These are phyloP conservation scores for Balanococcus diminutus DNA, from an alignment of 2,888 invertebrate species.

Conservation along the genomic window DNA sequence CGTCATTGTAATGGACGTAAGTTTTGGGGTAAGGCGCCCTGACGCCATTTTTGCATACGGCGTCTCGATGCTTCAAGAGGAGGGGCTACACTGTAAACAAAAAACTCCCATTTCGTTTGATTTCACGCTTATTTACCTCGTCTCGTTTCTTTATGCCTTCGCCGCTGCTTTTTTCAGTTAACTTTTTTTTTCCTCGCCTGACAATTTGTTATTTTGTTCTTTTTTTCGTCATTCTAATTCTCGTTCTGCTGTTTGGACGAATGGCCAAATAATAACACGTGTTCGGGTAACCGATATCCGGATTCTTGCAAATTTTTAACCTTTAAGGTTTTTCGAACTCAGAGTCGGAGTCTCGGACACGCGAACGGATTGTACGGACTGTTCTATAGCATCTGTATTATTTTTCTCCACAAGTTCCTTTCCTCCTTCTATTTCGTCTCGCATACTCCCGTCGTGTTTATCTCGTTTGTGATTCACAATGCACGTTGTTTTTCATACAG, in stretches of 20 bases:
- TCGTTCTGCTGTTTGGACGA: not conserved
- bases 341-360: not conserved
- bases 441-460: not conserved
- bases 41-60: slow-evolving; percentile 52
- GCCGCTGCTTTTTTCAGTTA: not conserved
- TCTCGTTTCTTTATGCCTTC: slow-evolving; percentile 39
- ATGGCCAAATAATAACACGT: slow-evolving; percentile 8
- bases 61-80: slow-evolving; percentile 42
- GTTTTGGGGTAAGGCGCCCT: slow-evolving; percentile 49
- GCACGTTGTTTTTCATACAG: not conserved
- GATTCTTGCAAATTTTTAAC: not conserved
- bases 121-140: slow-evolving; percentile 50
- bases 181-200: not conserved
- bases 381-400: not conserved
- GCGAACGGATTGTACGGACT: not conserved
- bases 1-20: slow-evolving; percentile 46
- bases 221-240: not conserved
- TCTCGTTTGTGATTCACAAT: not conserved
- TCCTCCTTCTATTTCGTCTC: not conserved
- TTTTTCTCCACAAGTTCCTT: not conserved
- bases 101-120: slow-evolving; percentile 52
- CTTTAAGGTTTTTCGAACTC: slow-evolving; percentile 6
- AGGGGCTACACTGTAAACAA: slow-evolving; percentile 42
- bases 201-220: not conserved
- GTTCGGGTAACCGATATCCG: slow-evolving; percentile 9